These are phyloP conservation scores for Theristicus caerulescens DNA, from an alignment of 2,113 vertebrate genomes.

Conservation along the genomic window DNA sequence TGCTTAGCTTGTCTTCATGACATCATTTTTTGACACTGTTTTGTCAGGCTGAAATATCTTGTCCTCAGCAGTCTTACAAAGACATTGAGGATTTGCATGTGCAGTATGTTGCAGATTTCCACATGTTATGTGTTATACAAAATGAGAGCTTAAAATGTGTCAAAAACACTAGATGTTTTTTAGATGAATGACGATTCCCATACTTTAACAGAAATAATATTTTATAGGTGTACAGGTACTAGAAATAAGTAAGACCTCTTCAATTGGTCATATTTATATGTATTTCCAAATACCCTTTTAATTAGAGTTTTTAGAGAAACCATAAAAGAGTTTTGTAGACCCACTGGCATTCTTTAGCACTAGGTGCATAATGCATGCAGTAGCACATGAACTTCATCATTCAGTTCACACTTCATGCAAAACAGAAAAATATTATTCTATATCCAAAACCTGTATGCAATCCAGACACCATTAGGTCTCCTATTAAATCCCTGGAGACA, in stretches of 20 bases:
- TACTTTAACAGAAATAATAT: background rate
- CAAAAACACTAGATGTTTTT: background rate
- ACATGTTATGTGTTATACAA: background rate
- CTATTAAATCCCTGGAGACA: background rate
- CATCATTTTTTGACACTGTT: conserved; percentile 16
- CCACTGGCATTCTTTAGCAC: background rate
- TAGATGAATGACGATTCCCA: background rate
- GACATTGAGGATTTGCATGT: background rate
- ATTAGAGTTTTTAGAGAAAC: background rate
- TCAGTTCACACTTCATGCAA: background rate
- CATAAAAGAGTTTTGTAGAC: background rate
- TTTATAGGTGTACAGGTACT: background rate
- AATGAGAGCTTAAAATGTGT: background rate
- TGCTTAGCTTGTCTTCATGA: conserved; percentile 9
- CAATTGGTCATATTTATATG: background rate
- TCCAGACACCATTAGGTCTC: background rate
- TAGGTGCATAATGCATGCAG: background rate
- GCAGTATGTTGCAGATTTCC: background rate
- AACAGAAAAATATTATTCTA: background rate
- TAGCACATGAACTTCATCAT: background rate
- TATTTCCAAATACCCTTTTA: background rate
- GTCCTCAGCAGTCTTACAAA: conserved; percentile 40
- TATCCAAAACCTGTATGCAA: background rate
- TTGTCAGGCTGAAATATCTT: conserved; percentile 47
- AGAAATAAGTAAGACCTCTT: background rate